These are phyloP conservation scores for Amphiura filiformis DNA, from an alignment of 35 echinoderm and acorn worm genomes.

Conservation along the genomic window DNA sequence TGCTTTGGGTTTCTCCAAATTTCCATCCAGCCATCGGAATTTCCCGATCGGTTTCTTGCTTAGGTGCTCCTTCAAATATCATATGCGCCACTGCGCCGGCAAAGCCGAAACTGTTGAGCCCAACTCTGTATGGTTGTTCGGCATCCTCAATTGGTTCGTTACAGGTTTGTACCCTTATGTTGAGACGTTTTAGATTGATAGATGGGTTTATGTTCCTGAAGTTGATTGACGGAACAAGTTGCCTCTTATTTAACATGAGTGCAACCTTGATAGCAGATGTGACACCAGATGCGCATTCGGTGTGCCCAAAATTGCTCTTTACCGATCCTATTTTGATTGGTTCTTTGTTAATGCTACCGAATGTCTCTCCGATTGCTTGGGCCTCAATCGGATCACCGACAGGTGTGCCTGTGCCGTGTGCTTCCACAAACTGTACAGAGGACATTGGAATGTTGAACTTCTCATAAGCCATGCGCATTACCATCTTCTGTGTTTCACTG, in stretches of 20 bases:
- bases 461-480: slow-evolving; percentile 77
- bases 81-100: slow-evolving; percentile 87
- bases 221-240: slow-evolving; percentile 76
- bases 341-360: slow-evolving; percentile 9
- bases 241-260: slow-evolving; percentile 75
- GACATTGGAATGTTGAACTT: slow-evolving; percentile 68
- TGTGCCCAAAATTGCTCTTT: slow-evolving; percentile 95
- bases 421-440: slow-evolving; percentile 75
- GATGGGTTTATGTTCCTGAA: slow-evolving; percentile 65
- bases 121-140: slow-evolving; percentile 50
- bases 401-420: slow-evolving; percentile 93
- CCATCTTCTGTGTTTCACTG: slow-evolving; percentile 39
- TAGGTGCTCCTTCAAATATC: slow-evolving; percentile 85
- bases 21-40: slow-evolving; percentile 45
- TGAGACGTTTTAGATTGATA: slow-evolving; percentile 67
- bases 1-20: slow-evolving; percentile 50
- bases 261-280: slow-evolving; percentile 87
- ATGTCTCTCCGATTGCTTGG: slow-evolving; percentile 74
- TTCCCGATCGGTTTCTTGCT: neutral
- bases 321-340: slow-evolving; percentile 86
- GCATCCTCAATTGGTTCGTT: slow-evolving; percentile 24
- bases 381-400: slow-evolving; percentile 96
- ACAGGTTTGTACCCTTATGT: slow-evolving; percentile 32
- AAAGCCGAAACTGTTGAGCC: slow-evolving; percentile 90
- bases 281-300: slow-evolving; percentile 75